These are phyloP conservation scores for Aegotheles bennettii DNA, from an alignment of 2,113 vertebrate species.

Conservation along the genomic window DNA sequence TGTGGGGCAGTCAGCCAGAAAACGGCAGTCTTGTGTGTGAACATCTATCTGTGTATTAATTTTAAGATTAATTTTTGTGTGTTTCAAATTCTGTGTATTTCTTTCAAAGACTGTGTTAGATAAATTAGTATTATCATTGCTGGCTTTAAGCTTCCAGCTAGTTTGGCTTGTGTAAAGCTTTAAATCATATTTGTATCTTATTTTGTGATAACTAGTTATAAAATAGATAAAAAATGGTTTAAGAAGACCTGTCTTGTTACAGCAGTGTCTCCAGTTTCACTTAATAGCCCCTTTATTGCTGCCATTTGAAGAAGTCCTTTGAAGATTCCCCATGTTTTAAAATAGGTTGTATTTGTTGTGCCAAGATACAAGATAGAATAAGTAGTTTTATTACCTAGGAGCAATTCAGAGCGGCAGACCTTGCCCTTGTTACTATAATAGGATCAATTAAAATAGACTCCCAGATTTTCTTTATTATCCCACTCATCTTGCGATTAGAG, in stretches of 20 bases:
- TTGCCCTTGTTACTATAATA: not conserved
- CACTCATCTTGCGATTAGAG: not conserved
- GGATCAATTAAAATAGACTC: not conserved
- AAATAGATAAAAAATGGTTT: not conserved
- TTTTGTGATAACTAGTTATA: not conserved
- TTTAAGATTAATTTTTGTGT: not conserved
- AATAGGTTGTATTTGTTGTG: not conserved
- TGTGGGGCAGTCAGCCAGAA: not conserved
- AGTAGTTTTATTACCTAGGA: not conserved
- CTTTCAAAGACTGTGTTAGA: not conserved
- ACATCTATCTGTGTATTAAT: not conserved
- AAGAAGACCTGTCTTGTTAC: not conserved
- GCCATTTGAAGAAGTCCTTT: not conserved
- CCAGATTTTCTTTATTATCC: not conserved
- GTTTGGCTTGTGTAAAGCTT: not conserved
- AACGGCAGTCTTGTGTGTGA: not conserved
- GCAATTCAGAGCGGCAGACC: not conserved
- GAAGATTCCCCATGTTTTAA: not conserved
- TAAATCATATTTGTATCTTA: not conserved
- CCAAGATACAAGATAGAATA: not conserved
- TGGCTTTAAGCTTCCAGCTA: not conserved
- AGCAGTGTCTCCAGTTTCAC: not conserved
- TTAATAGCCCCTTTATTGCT: not conserved
- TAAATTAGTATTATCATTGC: not conserved
- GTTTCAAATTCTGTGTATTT: not conserved